Evolutionary conservation across 2,888 invertebrate species (phyloP).

Genomic region (Diloba caeruleocephala): DNA sequence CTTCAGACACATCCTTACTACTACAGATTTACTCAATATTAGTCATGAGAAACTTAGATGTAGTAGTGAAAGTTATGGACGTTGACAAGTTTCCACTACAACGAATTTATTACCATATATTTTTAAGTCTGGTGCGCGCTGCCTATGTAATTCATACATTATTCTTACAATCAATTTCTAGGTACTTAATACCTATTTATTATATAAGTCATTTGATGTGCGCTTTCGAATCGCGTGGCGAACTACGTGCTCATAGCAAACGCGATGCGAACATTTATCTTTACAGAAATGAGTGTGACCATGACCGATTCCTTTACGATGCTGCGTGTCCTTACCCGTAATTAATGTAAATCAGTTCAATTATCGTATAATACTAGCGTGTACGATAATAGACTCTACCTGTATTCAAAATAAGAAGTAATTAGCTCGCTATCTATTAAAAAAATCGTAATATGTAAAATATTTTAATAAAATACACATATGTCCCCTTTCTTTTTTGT

Average conservation of each 20-base stretch:
- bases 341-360: conserved; percentile 43
- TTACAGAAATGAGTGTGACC: conserved; percentile 38
- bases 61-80: too few relatives aligned
- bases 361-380: conserved; percentile 38
- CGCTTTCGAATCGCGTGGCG: conserved; percentile 46
- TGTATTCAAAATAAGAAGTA: neutral
- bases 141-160: conserved; percentile 11
- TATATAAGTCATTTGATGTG: conserved; percentile 19
- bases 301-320: conserved; percentile 42
- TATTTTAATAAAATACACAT: conserved; percentile 2
- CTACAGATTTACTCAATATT: too few relatives aligned
- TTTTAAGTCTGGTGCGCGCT: too few relatives aligned
- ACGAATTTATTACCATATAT: too few relatives aligned
- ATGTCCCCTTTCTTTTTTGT: conserved; percentile 17
- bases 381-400: conserved; percentile 13
- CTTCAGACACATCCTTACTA: too few relatives aligned
- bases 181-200: too few relatives aligned
- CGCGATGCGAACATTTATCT: conserved; percentile 26
- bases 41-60: too few relatives aligned
- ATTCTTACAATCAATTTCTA: conserved; percentile 14
- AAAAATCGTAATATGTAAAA: conserved; percentile 1
- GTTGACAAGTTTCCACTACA: too few relatives aligned
- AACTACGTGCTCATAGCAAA: conserved; percentile 42
- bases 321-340: conserved; percentile 24
- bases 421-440: neutral